Conservation (phyloP, 2,113 vertebrate species). For the Excalfactoria chinensis region DNA sequence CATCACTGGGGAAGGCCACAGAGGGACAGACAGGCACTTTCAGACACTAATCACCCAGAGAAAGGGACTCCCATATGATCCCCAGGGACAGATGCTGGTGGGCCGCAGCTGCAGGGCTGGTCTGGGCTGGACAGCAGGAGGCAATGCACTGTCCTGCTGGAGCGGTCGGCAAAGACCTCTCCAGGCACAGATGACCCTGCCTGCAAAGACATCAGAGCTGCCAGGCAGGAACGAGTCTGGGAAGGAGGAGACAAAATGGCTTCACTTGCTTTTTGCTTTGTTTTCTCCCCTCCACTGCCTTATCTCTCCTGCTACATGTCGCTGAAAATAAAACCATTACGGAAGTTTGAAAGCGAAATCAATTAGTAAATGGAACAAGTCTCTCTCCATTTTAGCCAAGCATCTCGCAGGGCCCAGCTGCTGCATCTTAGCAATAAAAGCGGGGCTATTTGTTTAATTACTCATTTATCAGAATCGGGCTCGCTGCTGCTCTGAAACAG, state of each 20-base stretch:
- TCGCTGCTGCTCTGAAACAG: not conserved
- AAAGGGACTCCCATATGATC: not conserved
- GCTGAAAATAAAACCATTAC: not conserved
- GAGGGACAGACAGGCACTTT: not conserved
- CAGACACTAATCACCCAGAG: rapidly evolving
- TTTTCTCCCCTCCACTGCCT: not conserved
- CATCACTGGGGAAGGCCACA: rapidly evolving
- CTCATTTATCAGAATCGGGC: not conserved
- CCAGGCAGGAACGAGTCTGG: rapidly evolving
- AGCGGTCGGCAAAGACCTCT: not conserved
- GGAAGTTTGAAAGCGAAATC: not conserved
- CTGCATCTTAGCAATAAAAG: not conserved
- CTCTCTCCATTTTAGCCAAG: not conserved
- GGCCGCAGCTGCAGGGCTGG: not conserved
- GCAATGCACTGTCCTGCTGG: not conserved
- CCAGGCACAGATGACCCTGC: rapidly evolving
- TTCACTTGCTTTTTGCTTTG: not conserved
- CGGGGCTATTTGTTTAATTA: not conserved
- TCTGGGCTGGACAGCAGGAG: not conserved
- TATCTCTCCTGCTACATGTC: not conserved
- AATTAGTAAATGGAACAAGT: not conserved
- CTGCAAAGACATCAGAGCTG: rapidly evolving
- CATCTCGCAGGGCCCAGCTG: not conserved
- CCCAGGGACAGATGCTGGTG: not conserved
- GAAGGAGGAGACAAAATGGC: not conserved